Percentiles rank a stretch among this genome's conserved stretches.
These are phyloP conservation scores for Charanyca ferruginea DNA, from an alignment of 2,888 invertebrate genomes.

Conservation along the genomic window DNA sequence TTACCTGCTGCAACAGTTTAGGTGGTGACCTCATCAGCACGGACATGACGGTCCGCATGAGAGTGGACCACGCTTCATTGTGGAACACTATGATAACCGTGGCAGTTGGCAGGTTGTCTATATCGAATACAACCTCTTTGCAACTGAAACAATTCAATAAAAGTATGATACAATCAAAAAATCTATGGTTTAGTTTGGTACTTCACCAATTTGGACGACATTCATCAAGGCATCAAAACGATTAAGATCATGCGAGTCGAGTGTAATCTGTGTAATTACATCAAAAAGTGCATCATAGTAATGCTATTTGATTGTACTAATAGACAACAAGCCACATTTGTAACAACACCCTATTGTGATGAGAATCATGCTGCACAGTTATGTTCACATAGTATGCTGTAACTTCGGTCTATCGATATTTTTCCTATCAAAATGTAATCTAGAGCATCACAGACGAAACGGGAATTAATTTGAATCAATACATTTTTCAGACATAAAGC, in stretches of 20 bases:
- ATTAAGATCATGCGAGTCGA: too few relatives aligned
- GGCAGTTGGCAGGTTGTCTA: constrained; percentile 94
- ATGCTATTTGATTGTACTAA: too few relatives aligned
- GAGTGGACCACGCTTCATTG: constrained; percentile 99
- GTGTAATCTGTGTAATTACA: too few relatives aligned
- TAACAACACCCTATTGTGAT: constrained; percentile 23
- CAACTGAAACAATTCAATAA: constrained; percentile 77
- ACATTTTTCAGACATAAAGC: not conserved
- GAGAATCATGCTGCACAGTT: constrained; percentile 9
- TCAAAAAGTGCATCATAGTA: too few relatives aligned
- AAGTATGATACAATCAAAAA: too few relatives aligned
- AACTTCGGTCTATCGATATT: constrained; percentile 8
- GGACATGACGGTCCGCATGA: constrained; percentile 98
- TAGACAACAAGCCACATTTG: constrained; percentile 11
- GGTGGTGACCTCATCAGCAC: constrained; percentile 97
- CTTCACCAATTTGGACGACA: too few relatives aligned
- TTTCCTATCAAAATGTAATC: constrained; percentile 9
- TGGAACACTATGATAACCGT: constrained; percentile 99
- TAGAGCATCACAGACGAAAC: constrained; percentile 13
- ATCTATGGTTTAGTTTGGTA: too few relatives aligned
- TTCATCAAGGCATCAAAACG: too few relatives aligned
- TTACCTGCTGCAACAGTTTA: constrained; percentile 95
- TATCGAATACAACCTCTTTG: constrained; percentile 77
- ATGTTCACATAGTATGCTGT: constrained; percentile 1
- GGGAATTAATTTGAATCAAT: not conserved